Evolutionary conservation across 2,888 invertebrate species (phyloP).

Genomic region (Ceramica pisi): DNA sequence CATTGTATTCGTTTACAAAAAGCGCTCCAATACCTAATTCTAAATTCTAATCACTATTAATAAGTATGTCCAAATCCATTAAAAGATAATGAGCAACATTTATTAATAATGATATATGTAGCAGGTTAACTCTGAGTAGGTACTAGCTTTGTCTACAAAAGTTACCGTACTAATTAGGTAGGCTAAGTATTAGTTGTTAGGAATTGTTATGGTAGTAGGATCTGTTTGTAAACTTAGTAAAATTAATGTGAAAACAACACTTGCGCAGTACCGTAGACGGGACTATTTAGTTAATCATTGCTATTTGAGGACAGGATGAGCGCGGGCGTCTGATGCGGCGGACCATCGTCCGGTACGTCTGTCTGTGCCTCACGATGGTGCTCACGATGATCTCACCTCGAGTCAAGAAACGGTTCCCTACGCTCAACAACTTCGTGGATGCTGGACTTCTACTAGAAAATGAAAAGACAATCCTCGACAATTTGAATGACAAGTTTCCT

Average conservation of each 20-base stretch:
- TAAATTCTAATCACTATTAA: neutral
- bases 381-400: slow-evolving; percentile 96
- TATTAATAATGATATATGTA: neutral
- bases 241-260: slow-evolving; percentile 2
- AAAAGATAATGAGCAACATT: neutral
- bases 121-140: neutral
- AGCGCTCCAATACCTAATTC: neutral
- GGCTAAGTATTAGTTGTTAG: neutral
- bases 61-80: slow-evolving; percentile 8
- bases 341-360: slow-evolving; percentile 95
- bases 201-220: neutral
- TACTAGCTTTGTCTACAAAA: neutral
- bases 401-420: slow-evolving; percentile 97
- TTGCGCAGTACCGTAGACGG: slow-evolving; percentile 23
- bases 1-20: too few species aligned
- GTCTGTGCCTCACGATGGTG: slow-evolving; percentile 96
- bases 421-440: slow-evolving; percentile 95
- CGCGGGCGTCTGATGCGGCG: slow-evolving; percentile 95
- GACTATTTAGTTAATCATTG: slow-evolving; percentile 60
- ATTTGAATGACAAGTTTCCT: slow-evolving; percentile 95
- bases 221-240: slow-evolving; percentile 11
- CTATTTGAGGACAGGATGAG: slow-evolving; percentile 92
- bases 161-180: neutral
- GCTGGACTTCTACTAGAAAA: slow-evolving; percentile 96
- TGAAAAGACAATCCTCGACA: slow-evolving; percentile 94